Evolutionary conservation across 2,113 vertebrate genomes (phyloP).

Genomic region (Actinemys pallida): DNA sequence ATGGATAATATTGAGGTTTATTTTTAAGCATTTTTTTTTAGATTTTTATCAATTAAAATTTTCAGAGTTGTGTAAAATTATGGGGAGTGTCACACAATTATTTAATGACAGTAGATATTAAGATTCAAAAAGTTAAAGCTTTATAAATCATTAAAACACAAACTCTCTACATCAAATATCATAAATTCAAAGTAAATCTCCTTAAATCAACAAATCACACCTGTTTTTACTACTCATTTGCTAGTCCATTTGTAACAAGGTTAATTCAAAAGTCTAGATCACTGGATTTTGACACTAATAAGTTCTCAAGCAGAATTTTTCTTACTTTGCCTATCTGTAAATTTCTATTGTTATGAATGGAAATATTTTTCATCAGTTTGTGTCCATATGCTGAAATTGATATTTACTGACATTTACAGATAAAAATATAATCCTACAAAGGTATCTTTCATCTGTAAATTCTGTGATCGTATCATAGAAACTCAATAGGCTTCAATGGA

Average conservation of each 20-base stretch:
- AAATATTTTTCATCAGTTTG: not conserved
- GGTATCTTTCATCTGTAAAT: conserved; percentile 1
- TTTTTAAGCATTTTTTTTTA: too few species aligned
- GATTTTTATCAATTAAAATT: not conserved
- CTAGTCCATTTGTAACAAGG: not conserved
- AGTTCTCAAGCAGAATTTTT: not conserved
- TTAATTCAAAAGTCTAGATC: not conserved
- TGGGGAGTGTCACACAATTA: too few species aligned
- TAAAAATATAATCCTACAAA: not conserved
- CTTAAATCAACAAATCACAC: not conserved
- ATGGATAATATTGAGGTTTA: too few species aligned
- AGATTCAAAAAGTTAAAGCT: not conserved
- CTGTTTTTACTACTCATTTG: not conserved
- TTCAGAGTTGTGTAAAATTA: not conserved
- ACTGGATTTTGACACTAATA: not conserved
- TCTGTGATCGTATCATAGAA: not conserved
- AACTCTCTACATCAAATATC: not conserved
- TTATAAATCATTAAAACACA: not conserved
- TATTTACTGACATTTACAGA: not conserved
- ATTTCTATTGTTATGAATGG: not conserved
- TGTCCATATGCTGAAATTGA: not conserved
- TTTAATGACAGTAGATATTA: not conserved
- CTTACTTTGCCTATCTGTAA: not conserved
- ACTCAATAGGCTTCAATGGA: not conserved
- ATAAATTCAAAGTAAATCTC: not conserved